Conservation (phyloP, 1,140 invertebrate genomes). For the Drosophila funebris region DNA sequence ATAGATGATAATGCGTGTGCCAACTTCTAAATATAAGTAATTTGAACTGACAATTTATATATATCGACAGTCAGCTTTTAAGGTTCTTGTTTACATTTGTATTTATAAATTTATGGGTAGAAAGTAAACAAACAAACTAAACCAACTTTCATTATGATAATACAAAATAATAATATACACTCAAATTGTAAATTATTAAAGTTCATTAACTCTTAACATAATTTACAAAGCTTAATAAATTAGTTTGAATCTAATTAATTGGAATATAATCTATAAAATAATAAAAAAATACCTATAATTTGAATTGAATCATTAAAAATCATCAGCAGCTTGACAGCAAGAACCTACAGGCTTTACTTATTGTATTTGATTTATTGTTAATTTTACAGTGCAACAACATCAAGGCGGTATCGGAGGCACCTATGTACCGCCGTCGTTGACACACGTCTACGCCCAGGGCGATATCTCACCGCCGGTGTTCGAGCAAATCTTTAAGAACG, state of each 20-base stretch:
- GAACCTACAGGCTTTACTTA: too few species aligned
- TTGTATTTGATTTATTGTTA: background rate
- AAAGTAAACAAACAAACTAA: background rate
- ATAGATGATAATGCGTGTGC: conserved; percentile 42
- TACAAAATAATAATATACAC: too few species aligned
- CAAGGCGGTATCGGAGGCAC: conserved; percentile 71
- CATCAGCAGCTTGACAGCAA: too few species aligned
- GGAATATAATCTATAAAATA: too few species aligned
- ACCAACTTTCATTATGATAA: too few species aligned
- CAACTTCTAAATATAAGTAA: conserved; percentile 54
- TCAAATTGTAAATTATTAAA: too few species aligned
- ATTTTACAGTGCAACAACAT: conserved; percentile 75
- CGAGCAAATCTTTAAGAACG: conserved; percentile 96
- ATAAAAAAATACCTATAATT: too few species aligned
- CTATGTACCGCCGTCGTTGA: conserved; percentile 75
- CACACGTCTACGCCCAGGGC: conserved; percentile 85
- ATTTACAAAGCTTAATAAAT: too few species aligned
- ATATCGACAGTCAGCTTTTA: background rate
- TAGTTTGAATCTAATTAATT: too few species aligned
- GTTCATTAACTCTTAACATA: too few species aligned
- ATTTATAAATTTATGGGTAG: background rate
- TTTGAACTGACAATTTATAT: conserved; percentile 1
- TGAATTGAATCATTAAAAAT: too few species aligned
- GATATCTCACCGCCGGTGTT: conserved; percentile 94
- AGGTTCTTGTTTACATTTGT: conserved; percentile 19